Evolutionary conservation across 1,140 invertebrate genomes (phyloP).

Genomic region (Agrypnia vestita): DNA sequence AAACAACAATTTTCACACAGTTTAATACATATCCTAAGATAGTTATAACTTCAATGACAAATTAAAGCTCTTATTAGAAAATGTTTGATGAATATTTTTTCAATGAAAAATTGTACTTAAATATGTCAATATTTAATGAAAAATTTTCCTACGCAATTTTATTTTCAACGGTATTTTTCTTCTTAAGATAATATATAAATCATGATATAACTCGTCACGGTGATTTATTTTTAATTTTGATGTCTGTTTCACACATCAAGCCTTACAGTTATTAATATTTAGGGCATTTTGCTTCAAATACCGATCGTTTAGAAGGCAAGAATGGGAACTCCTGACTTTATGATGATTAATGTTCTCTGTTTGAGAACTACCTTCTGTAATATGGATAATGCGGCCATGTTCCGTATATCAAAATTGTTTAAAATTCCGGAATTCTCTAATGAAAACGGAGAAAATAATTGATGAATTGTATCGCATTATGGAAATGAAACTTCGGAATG

Average conservation of each 20-base stretch:
- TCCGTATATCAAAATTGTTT: slow-evolving; percentile 44
- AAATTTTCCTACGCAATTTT: too few species aligned
- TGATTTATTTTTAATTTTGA: slow-evolving; percentile 42
- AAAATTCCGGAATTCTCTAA: slow-evolving; percentile 44
- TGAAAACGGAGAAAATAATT: slow-evolving; percentile 45
- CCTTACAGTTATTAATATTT: slow-evolving; percentile 3
- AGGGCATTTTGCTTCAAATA: slow-evolving; percentile 23
- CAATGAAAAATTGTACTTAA: too few species aligned
- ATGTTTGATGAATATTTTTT: too few species aligned
- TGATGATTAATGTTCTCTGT: slow-evolving; percentile 55
- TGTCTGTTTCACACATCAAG: slow-evolving; percentile 35
- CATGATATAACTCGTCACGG: slow-evolving; percentile 10
- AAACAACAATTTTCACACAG: too few species aligned
- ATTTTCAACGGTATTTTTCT: background rate
- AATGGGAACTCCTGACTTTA: slow-evolving; percentile 54
- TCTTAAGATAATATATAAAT: slow-evolving; percentile 3
- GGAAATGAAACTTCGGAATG: slow-evolving; percentile 36
- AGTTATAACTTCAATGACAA: too few species aligned
- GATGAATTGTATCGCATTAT: slow-evolving; percentile 38
- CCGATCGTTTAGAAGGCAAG: slow-evolving; percentile 44
- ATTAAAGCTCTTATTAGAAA: too few species aligned
- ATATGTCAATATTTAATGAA: too few species aligned
- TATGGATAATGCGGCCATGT: slow-evolving; percentile 21
- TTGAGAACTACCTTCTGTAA: slow-evolving; percentile 28
- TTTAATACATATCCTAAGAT: too few species aligned